Evolutionary conservation across 1,140 invertebrate genomes (phyloP), one percentile per base, ranked within the genome.

Genomic region (Popillia japonica): DNA sequence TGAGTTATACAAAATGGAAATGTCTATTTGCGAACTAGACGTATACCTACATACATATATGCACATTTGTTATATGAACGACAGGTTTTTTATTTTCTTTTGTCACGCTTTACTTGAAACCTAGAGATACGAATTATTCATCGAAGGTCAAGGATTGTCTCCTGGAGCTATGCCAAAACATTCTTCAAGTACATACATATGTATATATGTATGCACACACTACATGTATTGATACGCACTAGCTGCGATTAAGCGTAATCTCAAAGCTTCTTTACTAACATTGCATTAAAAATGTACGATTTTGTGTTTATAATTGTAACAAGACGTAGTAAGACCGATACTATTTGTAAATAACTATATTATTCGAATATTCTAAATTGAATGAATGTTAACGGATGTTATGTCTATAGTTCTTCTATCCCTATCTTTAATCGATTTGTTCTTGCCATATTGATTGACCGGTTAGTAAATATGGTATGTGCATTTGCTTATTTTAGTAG

Each of bases 381-480:
- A n/a, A 55, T 0, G n/a, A 55, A 55, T 14, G 11, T 14, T 4
- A 55, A 55, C 48, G 48, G 48, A 55, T 55, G 14, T 55, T 55
- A 55, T 55, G 48, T 55, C 48, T 55, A 34, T 34, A 55, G 48
- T 17, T 55, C 14, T 48, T 55, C 17, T 55, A 3, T 55, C 14
- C 14, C 14, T 55, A 55, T 55, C 48, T 55, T 17, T 55, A 55
- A 55, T 55, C 14, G 48, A 55, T 55, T 55, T 17, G 48, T 55
- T 55, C 48, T n/a, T 55, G 48, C 48, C 48, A 55, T 55, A 55
- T 55, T 55, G 48, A 55, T 55, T 55, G 48, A 55, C 48, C 14
- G 6, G 48, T 55, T 55, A 55, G 48, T 55, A 55, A 55, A 55
- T 55, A 55, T 17, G 48, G 48, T 55, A 55, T 55, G 48, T 55